phyloP scores from a whole-genome alignment of 2,113 vertebrate species.

The Baryphthengus martii region DNA sequence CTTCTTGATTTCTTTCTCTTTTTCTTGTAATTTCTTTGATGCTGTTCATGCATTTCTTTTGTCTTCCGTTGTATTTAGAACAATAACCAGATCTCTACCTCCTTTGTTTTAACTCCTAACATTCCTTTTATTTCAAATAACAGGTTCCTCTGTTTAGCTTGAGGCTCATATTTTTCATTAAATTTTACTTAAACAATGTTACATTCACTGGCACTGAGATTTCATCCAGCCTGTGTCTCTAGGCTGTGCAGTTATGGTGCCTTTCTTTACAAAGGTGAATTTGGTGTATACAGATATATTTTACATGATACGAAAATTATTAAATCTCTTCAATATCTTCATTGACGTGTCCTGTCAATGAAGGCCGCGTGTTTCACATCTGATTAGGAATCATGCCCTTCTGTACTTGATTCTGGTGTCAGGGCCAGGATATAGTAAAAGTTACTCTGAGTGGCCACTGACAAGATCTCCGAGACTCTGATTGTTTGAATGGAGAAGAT shows the following conservation, averaged over 20 bases:
- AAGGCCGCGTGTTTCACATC: not conserved
- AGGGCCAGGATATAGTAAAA: not conserved
- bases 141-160: not conserved
- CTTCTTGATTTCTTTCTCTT: not conserved
- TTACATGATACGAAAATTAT: not conserved
- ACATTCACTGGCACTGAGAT: not conserved
- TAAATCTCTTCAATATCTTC: not conserved
- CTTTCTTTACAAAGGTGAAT: not conserved
- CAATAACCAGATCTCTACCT: not conserved
- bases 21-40: not conserved
- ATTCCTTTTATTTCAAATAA: not conserved
- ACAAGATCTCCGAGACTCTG: not conserved
- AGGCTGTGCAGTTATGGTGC: not conserved
- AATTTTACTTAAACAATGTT: not conserved
- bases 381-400: not conserved
- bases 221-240: not conserved
- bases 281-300: not conserved
- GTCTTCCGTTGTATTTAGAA: not conserved
- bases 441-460: not conserved
- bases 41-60: not conserved
- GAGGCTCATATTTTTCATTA: not conserved
- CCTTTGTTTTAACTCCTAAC: not conserved
- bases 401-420: not conserved
- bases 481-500: not conserved
- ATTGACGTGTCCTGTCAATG: not conserved